A percentile compares a stretch with the other conserved stretches of the same genome.
Conservation (phyloP, 1,140 invertebrate species). For the Drosophila miranda region DNA sequence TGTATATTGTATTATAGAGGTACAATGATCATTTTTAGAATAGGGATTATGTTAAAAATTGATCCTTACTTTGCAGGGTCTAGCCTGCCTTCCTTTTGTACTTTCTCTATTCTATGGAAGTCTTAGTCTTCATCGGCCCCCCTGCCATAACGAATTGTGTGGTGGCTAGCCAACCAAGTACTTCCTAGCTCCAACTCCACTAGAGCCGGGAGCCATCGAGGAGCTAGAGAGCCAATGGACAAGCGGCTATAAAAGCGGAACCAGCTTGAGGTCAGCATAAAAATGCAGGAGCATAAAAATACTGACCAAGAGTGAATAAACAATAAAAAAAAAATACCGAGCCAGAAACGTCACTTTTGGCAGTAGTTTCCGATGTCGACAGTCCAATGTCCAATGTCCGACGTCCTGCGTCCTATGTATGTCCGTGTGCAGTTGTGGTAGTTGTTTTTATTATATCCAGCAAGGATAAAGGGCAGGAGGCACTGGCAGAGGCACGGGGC, state of each 20-base stretch:
- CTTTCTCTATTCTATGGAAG: too few species aligned
- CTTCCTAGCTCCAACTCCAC: constrained; percentile 4
- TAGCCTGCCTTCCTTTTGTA: too few species aligned
- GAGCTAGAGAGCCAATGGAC: constrained; percentile 41
- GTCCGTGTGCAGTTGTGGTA: constrained; percentile 56
- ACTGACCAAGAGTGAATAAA: constrained; percentile 61
- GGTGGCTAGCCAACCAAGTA: constrained; percentile 32
- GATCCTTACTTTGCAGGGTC: too few species aligned
- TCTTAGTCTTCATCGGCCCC: too few species aligned
- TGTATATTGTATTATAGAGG: too few species aligned
- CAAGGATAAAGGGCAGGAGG: constrained; percentile 55
- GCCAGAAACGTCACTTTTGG: constrained; percentile 56
- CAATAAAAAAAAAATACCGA: constrained; percentile 43
- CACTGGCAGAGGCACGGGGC: constrained; percentile 18
- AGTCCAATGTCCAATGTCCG: too few species aligned
- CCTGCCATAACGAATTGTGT: not conserved
- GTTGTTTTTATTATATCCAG: constrained; percentile 68
- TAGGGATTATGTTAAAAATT: too few species aligned
- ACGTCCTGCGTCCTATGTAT: not conserved
- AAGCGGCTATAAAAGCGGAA: constrained; percentile 41
- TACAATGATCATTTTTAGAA: too few species aligned
- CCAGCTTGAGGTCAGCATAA: constrained; percentile 59
- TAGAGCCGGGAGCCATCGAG: constrained; percentile 3
- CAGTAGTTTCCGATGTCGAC: constrained; percentile 61
- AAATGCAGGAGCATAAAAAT: constrained; percentile 61